These are phyloP conservation scores for Dicerorhinus sumatrensis DNA, from an alignment of 2,113 vertebrate genomes.

Conservation along the genomic window DNA sequence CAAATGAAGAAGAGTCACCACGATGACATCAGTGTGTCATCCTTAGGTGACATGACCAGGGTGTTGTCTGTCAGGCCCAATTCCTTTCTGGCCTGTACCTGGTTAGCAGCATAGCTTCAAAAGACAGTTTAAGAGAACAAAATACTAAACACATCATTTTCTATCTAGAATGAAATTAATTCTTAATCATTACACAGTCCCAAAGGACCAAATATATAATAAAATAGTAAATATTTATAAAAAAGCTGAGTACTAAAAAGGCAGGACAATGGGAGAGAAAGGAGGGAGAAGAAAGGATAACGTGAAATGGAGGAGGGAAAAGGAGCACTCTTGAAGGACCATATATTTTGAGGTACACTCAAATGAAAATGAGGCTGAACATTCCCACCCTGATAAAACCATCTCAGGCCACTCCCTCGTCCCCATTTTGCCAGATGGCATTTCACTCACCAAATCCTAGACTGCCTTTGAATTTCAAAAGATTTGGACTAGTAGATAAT, in stretches of 20 bases:
- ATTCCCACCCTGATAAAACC: background rate
- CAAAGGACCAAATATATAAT: constrained; percentile 78
- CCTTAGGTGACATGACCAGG: constrained; percentile 48
- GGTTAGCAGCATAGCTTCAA: constrained; percentile 77
- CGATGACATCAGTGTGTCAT: constrained; percentile 38
- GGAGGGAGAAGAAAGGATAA: background rate
- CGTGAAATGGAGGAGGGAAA: constrained; percentile 17
- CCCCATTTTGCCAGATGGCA: constrained; percentile 1
- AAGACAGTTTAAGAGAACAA: constrained; percentile 73
- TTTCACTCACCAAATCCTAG: constrained; percentile 44
- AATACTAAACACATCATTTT: constrained; percentile 60
- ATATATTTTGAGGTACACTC: constrained; percentile 61
- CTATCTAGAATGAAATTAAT: constrained; percentile 68
- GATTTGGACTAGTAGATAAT: constrained; percentile 7
- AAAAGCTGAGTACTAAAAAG: constrained; percentile 71
- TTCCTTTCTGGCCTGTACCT: constrained; percentile 66
- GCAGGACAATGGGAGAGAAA: background rate
- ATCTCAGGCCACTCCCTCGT: background rate
- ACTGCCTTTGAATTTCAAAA: constrained; percentile 19
- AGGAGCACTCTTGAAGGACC: constrained; percentile 5
- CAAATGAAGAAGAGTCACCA: constrained; percentile 65
- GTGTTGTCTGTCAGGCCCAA: constrained; percentile 41
- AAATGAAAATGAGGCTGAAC: constrained; percentile 28
- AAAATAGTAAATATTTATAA: constrained; percentile 70
- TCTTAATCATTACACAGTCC: constrained; percentile 69